Conservation (phyloP, 2,888 invertebrate species). For the Bembecia ichneumoniformis region DNA sequence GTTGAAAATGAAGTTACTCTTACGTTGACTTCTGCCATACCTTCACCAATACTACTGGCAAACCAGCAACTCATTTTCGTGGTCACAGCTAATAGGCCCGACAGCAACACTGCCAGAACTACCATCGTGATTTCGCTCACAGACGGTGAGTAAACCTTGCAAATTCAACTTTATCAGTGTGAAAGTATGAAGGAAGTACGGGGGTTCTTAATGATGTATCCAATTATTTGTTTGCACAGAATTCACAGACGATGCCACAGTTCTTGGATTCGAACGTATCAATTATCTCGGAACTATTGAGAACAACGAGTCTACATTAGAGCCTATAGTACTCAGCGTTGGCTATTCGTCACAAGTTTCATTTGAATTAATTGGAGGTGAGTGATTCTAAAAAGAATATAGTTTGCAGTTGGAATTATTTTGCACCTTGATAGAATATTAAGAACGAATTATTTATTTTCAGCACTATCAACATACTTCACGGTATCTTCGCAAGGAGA, state of each 20-base stretch:
- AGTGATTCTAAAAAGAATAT: too few relatives aligned
- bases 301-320: constrained; percentile 5
- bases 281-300: constrained; percentile 13
- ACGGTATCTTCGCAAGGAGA: constrained; percentile 2
- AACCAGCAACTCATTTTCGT: constrained; percentile 12
- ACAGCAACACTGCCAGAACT: constrained; percentile 8
- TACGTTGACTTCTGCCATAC: constrained; percentile 5
- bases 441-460: not conserved
- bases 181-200: too few relatives aligned
- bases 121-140: constrained; percentile 13
- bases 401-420: not conserved
- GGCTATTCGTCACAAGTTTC: constrained; percentile 10
- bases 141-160: constrained; percentile 9
- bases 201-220: too few relatives aligned
- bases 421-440: too few relatives aligned
- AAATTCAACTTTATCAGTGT: too few relatives aligned
- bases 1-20: not conserved
- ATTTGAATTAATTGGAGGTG: constrained; percentile 12
- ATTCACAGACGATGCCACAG: constrained; percentile 4
- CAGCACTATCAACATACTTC: constrained; percentile 5
- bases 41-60: constrained; percentile 9
- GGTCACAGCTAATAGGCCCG: constrained; percentile 10
- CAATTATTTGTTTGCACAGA: constrained; percentile 12
- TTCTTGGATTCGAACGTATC: constrained; percentile 15
- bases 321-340: constrained; percentile 10